Base-by-base conservation (phyloP, 2,888 invertebrate species). In the Sphinx pinastri region DNA sequence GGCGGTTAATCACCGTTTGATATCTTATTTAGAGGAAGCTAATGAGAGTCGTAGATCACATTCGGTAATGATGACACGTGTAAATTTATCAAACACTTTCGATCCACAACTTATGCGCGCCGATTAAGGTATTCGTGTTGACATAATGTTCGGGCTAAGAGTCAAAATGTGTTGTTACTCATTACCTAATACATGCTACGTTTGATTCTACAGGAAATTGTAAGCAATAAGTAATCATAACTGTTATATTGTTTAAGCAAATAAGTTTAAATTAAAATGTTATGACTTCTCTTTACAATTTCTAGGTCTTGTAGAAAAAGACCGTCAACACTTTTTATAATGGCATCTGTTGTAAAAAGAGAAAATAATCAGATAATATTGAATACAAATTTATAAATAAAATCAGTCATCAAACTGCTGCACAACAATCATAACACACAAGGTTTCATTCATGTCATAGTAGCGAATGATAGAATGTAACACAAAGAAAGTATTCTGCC, bases 1-100 rank as follows among this genome's bases (percentile, higher is more conserved):
- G 82, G 78, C 85, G 84, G 86, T 93, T 89, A 91, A 93, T 93
- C 90, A 91, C 84, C 79, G 71, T 85, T 82, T 85, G 88, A 93
- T 91, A 89, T 92, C 90, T 93, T 90, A 94, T 92, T 94, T 91
- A 87, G 88, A 86, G 85, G 85, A 81, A 90, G 87, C 88, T 94
- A 93, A 94, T 93, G 92, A 92, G 90, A 81, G 80, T 79, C 90
- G 88, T 93, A 92, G 89, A 92, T 93, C 93, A 93, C 90, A 86
- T 88, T 87, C 81, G 84, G 89, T 93, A 93, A 93, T 93, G 87
- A 89, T 85, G 93, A 93, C 92, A 88, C 77, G 78, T 74, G 82
- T 77, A 86, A 78, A 93, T 93, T 90, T 91, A 92, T 94, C 93
- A 93, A 89, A 90, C 91, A 91, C 90, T 89, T 91, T 89, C 89